Base-by-base conservation (phyloP, 1,140 invertebrate genomes). In the Zaprionus capensis region DNA sequence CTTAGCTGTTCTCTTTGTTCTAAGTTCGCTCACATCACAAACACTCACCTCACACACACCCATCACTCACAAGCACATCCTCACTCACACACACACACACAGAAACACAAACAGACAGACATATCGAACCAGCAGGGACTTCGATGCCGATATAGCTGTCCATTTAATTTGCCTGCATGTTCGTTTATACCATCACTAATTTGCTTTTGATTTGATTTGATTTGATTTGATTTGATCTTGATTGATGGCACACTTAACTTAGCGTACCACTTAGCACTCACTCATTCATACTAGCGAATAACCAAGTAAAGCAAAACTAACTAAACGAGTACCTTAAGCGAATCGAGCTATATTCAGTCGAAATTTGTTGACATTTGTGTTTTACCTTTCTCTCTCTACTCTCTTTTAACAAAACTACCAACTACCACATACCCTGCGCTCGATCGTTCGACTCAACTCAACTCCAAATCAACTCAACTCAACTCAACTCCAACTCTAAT, bases 291-390 rank as follows among this genome's bases (percentile, higher is more conserved):
- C 24, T 61, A 69, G 41, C 56, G 55, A 61, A 44, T 24, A 34
- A 17, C 9, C 17, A 58, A 44, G 6, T 57, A 41, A 46, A 34
- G 6, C 53, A 53, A 46, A 17, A 58, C 38, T 24, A 22, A 51
- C 20, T 24, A 22, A 51, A 26, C 38, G 15, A 20, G 44, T 28
- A 53, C 31, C 38, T 59, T 57, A 22, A 38, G 26, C 51, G n/a
- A 73, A 73, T 73, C 41, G 63, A 74, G 26, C 57, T 61, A 55
- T 44, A 31, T 34, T 56, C 72, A 72, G 72, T 76, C 51, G 66
- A 85, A 62, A 74, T 82, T 71, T 88, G 80, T 87, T 87, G 81
- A 87, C 86, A 78, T 83, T 80, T 83, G 81, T 91, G 75, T 81
- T 91, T 75, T 83, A 78, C 80, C 75, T 79, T 78, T 85, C 76